phyloP scores from a whole-genome alignment of 2,797 vertebrate genomes.

The Remorina albescens region DNA sequence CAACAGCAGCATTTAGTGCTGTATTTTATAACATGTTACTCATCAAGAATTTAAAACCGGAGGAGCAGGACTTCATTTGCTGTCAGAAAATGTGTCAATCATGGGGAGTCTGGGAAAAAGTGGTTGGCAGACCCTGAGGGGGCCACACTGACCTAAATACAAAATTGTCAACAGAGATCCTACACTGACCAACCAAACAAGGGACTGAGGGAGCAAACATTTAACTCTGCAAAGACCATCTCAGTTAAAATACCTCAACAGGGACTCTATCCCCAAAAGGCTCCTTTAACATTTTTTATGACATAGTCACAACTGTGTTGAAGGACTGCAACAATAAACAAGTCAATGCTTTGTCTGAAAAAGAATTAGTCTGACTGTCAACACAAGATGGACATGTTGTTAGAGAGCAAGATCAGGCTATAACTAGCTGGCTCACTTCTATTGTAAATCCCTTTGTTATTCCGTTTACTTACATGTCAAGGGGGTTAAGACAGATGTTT shows the following conservation, averaged over 20 bases:
- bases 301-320: not conserved
- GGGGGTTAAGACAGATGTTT: constrained; percentile 45
- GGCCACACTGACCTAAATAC: constrained; percentile 86
- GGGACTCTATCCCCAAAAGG: constrained; percentile 21
- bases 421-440: constrained; percentile 48
- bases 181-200: constrained; percentile 68
- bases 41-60: constrained; percentile 82
- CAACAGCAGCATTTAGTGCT: constrained; percentile 68
- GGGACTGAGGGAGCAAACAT: constrained; percentile 61
- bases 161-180: constrained; percentile 81
- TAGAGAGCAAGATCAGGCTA: constrained; percentile 14
- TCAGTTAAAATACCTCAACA: constrained; percentile 27
- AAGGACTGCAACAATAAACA: not conserved
- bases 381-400: constrained; percentile 13
- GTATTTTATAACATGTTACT: constrained; percentile 80
- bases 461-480: constrained; percentile 24
- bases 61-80: constrained; percentile 80
- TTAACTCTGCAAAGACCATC: constrained; percentile 54
- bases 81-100: constrained; percentile 85
- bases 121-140: constrained; percentile 83
- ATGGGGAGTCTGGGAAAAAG: constrained; percentile 79
- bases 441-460: constrained; percentile 52
- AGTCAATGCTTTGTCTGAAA: not conserved
- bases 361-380: constrained; percentile 21
- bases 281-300: constrained; percentile 22